Evolutionary conservation across 2,113 vertebrate species (phyloP).

Genomic region (Piaya cayana): DNA sequence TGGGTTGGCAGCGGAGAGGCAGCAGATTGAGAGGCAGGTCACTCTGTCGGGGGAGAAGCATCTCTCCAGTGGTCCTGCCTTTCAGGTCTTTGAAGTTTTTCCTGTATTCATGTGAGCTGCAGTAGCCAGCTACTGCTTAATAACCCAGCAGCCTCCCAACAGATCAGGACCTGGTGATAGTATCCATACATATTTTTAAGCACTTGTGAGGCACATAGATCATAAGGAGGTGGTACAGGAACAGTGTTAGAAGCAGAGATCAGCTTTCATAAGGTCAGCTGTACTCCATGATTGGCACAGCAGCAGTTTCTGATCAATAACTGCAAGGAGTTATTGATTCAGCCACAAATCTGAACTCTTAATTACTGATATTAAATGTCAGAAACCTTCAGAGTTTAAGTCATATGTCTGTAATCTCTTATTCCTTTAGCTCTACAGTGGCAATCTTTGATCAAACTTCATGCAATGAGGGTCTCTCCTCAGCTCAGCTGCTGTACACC

Average conservation of each 20-base stretch:
- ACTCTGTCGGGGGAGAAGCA: accelerated
- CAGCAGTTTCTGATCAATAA: constrained; percentile 59
- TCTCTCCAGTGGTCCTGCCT: background rate
- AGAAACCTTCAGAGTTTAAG: constrained; percentile 46
- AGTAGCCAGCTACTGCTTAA: background rate
- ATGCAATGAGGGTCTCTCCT: background rate
- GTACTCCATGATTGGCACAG: constrained; percentile 36
- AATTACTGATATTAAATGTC: constrained; percentile 75
- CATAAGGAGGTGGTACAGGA: background rate
- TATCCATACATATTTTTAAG: background rate
- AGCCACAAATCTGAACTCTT: constrained; percentile 63
- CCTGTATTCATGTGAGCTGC: background rate
- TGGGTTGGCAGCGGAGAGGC: background rate
- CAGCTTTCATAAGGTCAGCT: constrained; percentile 9
- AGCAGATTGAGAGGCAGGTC: background rate
- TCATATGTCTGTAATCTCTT: constrained; percentile 18
- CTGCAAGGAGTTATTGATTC: constrained; percentile 64
- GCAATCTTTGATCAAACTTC: background rate
- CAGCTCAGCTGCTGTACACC: background rate
- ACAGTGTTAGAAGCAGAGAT: background rate
- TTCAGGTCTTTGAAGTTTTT: background rate
- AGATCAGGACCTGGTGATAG: background rate
- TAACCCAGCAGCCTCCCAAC: background rate
- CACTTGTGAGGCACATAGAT: background rate
- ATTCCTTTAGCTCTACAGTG: background rate